Conservation (phyloP, 2,113 vertebrate species). For the Cariama cristata region DNA sequence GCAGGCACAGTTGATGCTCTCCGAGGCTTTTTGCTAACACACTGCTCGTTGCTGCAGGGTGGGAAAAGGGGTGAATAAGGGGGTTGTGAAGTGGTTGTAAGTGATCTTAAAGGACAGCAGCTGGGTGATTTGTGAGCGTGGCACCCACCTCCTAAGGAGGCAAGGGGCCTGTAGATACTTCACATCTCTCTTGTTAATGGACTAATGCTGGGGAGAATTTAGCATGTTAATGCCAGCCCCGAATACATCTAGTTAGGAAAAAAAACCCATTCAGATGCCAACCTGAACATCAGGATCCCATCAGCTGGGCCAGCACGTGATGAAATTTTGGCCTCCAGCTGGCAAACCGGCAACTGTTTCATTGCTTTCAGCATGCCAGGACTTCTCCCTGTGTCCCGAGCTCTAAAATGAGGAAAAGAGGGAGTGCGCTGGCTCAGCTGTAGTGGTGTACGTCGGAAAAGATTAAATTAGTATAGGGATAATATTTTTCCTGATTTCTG, state of each 20-base stretch:
- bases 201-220: neutral
- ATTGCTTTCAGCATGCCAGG: neutral
- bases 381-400: neutral
- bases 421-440: neutral
- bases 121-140: neutral
- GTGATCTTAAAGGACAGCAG: neutral
- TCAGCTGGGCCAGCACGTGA: neutral
- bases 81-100: neutral
- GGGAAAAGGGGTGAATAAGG: neutral
- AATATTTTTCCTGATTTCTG: neutral
- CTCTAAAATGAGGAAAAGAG: neutral
- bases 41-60: neutral
- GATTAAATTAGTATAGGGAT: neutral
- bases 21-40: fast-evolving
- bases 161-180: neutral
- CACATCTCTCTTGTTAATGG: neutral
- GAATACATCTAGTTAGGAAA: neutral
- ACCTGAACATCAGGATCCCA: neutral
- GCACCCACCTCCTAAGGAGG: neutral
- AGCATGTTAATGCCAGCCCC: neutral
- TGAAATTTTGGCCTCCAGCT: neutral
- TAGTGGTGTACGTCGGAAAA: neutral
- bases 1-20: neutral
- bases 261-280: neutral
- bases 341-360: neutral